Evolutionary conservation across 2,888 invertebrate species (phyloP).

Genomic region (Nymphalis polychloros): DNA sequence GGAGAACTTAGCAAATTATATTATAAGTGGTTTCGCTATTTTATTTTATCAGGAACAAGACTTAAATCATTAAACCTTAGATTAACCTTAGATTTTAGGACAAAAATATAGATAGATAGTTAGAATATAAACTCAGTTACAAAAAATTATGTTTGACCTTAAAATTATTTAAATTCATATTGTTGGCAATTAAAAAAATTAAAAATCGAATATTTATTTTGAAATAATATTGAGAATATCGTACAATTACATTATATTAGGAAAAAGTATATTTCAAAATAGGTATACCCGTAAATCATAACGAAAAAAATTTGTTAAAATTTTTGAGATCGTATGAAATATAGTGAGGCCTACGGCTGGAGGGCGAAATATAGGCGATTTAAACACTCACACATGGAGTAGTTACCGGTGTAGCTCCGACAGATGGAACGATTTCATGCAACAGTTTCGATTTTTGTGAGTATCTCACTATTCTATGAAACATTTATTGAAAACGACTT

Average conservation of each 20-base stretch:
- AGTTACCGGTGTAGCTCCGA: constrained; percentile 8
- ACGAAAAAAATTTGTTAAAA: constrained; percentile 29
- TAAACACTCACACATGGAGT: constrained; percentile 1
- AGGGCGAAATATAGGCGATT: constrained; percentile 7
- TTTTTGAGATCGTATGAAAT: constrained; percentile 2
- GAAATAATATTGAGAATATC: too few relatives aligned
- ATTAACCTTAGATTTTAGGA: not conserved
- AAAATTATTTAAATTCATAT: too few relatives aligned
- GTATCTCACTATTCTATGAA: not conserved
- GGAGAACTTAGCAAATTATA: too few relatives aligned
- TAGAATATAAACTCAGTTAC: too few relatives aligned
- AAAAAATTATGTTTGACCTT: too few relatives aligned
- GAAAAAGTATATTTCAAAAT: constrained; percentile 34
- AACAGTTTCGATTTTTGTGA: not conserved
- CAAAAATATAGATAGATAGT: too few relatives aligned
- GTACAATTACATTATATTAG: not conserved
- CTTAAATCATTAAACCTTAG: not conserved
- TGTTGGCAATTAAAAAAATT: too few relatives aligned
- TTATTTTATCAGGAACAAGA: not conserved
- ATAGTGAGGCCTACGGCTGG: not conserved
- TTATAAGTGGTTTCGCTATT: constrained; percentile 8
- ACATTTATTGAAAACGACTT: not conserved
- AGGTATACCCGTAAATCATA: constrained; percentile 42
- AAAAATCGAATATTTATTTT: too few relatives aligned
- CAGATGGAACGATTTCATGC: constrained; percentile 6